phyloP scores from a whole-genome alignment of 2,888 invertebrate genomes.

The Macrosiphum euphorbiae region DNA sequence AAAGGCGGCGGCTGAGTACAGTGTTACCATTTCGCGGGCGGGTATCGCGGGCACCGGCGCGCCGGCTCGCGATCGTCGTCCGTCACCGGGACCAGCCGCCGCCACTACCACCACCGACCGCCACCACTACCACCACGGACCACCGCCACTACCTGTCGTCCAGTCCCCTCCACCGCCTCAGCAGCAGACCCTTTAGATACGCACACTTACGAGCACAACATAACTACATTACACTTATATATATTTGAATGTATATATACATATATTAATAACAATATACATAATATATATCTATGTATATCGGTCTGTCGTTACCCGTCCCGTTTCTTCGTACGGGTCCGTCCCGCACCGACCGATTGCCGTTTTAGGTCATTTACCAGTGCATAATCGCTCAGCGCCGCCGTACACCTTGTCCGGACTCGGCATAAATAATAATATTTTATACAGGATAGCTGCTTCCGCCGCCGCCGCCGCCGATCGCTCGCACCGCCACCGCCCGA shows the following conservation, averaged over 20 bases:
- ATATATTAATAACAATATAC: background rate
- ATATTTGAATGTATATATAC: background rate
- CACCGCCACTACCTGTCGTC: background rate
- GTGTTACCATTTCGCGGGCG: background rate
- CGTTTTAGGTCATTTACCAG: constrained; percentile 63
- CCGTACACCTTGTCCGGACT: background rate
- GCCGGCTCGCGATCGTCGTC: background rate
- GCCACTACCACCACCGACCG: too few species aligned
- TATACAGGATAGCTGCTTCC: too few species aligned
- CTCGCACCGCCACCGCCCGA: background rate
- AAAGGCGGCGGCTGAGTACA: background rate
- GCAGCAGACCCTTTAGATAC: constrained; percentile 1
- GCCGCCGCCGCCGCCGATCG: background rate
- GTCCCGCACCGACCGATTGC: constrained; percentile 51
- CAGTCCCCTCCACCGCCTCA: background rate
- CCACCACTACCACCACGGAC: background rate
- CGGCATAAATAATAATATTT: background rate
- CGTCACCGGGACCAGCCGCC: background rate
- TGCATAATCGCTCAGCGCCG: background rate
- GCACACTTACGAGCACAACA: background rate
- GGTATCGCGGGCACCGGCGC: background rate
- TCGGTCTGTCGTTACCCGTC: constrained; percentile 13
- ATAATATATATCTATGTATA: background rate
- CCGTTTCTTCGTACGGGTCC: constrained; percentile 53
- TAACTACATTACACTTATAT: background rate